Evolutionary conservation across 2,888 invertebrate species (phyloP).

Genomic region (Eupelmus urozonus): DNA sequence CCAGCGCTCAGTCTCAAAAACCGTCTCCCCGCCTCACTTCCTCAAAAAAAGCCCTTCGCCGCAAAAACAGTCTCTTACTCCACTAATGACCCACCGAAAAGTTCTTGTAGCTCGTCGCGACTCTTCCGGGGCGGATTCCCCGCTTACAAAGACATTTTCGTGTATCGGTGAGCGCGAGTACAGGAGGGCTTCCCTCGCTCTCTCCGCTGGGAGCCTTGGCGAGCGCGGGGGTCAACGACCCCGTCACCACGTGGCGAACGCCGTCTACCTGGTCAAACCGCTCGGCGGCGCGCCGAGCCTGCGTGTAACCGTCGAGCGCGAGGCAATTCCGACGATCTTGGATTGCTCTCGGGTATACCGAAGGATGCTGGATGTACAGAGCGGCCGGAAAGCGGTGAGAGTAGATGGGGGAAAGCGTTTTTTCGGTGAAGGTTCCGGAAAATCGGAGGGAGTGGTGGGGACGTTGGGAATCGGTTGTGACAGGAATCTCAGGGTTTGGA

Average conservation of each 20-base stretch:
- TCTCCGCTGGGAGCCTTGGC: constrained; percentile 1
- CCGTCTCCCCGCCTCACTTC: too few relatives aligned
- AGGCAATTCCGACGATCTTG: not conserved
- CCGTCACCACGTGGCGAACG: constrained; percentile 51
- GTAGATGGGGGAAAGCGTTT: too few relatives aligned
- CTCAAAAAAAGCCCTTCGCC: too few relatives aligned
- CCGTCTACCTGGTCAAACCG: constrained; percentile 44
- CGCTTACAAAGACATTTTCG: constrained; percentile 25
- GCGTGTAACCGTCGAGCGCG: not conserved
- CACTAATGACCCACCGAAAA: not conserved
- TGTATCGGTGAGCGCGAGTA: not conserved
- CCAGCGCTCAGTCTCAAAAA: too few relatives aligned
- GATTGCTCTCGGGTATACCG: too few relatives aligned
- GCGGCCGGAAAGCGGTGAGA: too few relatives aligned
- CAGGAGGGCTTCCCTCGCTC: constrained; percentile 25
- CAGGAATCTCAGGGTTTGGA: too few relatives aligned
- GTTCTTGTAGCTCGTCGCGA: not conserved
- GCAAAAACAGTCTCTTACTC: not conserved
- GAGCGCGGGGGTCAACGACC: constrained; percentile 40
- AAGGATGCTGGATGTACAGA: too few relatives aligned
- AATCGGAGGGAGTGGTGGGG: too few relatives aligned
- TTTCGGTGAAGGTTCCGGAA: too few relatives aligned
- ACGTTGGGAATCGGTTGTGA: too few relatives aligned
- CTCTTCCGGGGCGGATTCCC: constrained; percentile 19
- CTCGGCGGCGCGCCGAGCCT: constrained; percentile 10